These are phyloP conservation scores for Percina caprodes DNA, from an alignment of 2,113 vertebrate genomes.

Conservation along the genomic window DNA sequence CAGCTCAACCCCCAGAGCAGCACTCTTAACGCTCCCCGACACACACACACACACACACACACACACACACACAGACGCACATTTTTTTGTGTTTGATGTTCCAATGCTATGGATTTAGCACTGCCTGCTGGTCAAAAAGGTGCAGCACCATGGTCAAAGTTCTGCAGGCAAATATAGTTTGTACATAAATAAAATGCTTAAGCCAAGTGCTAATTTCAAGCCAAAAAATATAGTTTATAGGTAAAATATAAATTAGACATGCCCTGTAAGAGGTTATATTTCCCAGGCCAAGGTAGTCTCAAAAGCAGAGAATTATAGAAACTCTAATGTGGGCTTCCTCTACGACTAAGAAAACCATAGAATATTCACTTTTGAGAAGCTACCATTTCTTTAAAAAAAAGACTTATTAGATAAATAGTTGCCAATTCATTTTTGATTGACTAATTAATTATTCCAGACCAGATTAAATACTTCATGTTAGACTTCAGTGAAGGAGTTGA, in stretches of 20 bases:
- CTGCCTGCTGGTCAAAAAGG: constrained; percentile 80
- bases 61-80: neutral
- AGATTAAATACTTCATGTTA: neutral
- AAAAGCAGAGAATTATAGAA: constrained; percentile 12
- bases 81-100: constrained; percentile 3
- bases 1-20: constrained; percentile 84
- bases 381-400: neutral
- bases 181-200: constrained; percentile 20
- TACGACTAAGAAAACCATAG: neutral
- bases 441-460: neutral
- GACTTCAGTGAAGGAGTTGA: neutral
- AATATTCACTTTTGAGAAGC: neutral
- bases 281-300: constrained; percentile 11
- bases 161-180: neutral
- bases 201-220: constrained; percentile 40
- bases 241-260: constrained; percentile 41
- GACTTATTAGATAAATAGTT: neutral
- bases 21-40: constrained; percentile 68
- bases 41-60: constrained; percentile 21
- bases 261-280: constrained; percentile 37
- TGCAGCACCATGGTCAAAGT: neutral
- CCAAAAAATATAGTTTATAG: constrained; percentile 41
- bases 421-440: neutral
- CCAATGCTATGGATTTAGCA: constrained; percentile 68
- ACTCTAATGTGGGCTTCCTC: constrained; percentile 15